phyloP scores from a whole-genome alignment of 2,113 vertebrate species.

The Strix uralensis region DNA sequence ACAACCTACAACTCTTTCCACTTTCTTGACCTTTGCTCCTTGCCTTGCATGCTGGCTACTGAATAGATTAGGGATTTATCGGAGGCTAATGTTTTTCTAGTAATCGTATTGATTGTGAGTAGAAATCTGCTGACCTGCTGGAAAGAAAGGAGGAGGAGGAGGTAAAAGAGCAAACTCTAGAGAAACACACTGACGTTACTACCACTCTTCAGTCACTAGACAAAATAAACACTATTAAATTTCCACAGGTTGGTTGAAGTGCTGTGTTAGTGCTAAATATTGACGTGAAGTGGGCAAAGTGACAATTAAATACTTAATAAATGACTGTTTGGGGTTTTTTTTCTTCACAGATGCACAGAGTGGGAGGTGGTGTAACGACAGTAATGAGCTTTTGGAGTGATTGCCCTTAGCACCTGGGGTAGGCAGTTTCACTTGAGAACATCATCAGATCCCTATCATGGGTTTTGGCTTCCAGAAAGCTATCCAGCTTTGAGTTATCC shows the following conservation, averaged over 20 bases:
- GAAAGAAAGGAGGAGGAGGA: not conserved
- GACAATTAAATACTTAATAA: conserved; percentile 11
- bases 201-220: not conserved
- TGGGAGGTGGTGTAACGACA: not conserved
- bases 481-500: not conserved
- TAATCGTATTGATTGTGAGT: rapidly evolving
- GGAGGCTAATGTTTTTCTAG: not conserved
- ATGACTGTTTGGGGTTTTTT: not conserved
- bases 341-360: not conserved
- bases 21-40: not conserved
- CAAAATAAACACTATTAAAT: not conserved
- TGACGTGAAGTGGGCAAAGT: not conserved
- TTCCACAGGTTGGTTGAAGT: not conserved
- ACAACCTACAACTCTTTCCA: not conserved
- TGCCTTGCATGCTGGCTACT: not conserved
- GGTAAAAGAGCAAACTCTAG: not conserved
- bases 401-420: not conserved
- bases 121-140: not conserved
- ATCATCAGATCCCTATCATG: not conserved
- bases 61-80: not conserved
- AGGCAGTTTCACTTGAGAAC: not conserved
- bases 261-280: not conserved
- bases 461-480: not conserved
- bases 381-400: not conserved
- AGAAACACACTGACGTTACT: not conserved